phyloP scores from a whole-genome alignment of 2,797 vertebrate species.

The Potorous gilbertii region DNA sequence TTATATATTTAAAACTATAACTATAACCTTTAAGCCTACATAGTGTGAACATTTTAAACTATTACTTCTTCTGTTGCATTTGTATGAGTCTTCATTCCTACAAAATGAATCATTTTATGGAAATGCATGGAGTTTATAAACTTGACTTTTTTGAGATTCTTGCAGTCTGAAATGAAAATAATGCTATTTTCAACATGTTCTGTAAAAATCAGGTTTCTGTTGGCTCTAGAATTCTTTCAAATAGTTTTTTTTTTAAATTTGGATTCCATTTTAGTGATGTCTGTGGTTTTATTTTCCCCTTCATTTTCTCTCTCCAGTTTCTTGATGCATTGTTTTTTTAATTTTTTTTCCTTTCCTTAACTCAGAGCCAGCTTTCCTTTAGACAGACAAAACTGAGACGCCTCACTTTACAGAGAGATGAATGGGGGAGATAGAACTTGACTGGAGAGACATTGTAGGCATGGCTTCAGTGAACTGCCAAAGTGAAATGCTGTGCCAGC shows the following conservation, averaged over 20 bases:
- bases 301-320: slow-evolving; percentile 51
- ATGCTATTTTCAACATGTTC: slow-evolving; percentile 58
- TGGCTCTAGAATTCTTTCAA: slow-evolving; percentile 39
- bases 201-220: slow-evolving; percentile 36
- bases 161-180: slow-evolving; percentile 59
- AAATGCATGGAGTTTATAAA: slow-evolving; percentile 71
- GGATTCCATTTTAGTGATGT: slow-evolving; percentile 69
- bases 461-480: background rate
- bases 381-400: background rate
- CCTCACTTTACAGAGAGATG: background rate
- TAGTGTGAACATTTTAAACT: slow-evolving; percentile 69
- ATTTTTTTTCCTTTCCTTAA: background rate
- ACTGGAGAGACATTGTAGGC: background rate
- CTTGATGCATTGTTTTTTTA: slow-evolving; percentile 62
- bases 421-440: background rate
- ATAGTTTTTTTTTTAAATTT: background rate
- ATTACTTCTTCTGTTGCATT: slow-evolving; percentile 74
- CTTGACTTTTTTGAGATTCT: slow-evolving; percentile 69
- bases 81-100: slow-evolving; percentile 80
- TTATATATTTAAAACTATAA: slow-evolving; percentile 73
- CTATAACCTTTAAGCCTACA: slow-evolving; percentile 78
- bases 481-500: background rate
- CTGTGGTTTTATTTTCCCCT: slow-evolving; percentile 55
- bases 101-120: slow-evolving; percentile 80
- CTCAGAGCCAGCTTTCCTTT: slow-evolving; percentile 50